Conservation (phyloP, 1,140 invertebrate genomes). For the Antheraea mylitta region DNA sequence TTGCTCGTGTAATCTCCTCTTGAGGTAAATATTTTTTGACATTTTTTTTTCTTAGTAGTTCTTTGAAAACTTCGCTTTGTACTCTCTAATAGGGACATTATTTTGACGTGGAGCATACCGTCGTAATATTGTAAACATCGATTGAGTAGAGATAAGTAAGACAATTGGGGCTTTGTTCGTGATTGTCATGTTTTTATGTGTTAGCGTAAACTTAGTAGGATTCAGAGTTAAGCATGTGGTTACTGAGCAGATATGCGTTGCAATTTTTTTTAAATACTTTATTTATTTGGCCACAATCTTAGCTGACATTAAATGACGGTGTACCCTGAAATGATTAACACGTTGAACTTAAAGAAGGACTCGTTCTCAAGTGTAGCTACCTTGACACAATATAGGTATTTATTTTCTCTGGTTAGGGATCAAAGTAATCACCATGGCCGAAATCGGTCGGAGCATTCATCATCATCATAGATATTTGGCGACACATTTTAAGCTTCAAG, state of each 20-base stretch:
- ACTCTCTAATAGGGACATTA: conserved; percentile 75
- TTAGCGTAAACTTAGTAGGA: conserved; percentile 26
- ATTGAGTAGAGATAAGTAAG: conserved; percentile 74
- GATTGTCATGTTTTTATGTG: conserved; percentile 52
- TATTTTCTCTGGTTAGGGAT: no score
- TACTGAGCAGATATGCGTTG: conserved; percentile 11
- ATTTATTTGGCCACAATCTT: no score
- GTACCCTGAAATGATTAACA: no score
- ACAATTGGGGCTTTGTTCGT: conserved; percentile 56
- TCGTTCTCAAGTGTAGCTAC: no score
- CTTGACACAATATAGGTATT: no score
- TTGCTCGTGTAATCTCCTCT: conserved; percentile 68
- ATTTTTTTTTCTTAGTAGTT: conserved; percentile 69
- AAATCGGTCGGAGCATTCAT: no score
- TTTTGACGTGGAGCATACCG: conserved; percentile 71
- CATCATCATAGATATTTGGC: no score
- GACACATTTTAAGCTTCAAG: no score
- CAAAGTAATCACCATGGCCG: no score
- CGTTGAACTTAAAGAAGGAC: no score
- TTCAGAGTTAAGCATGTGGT: conserved; percentile 15
- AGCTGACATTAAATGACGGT: no score
- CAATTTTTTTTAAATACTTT: no score
- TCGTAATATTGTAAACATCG: conserved; percentile 75
- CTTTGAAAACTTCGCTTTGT: conserved; percentile 71
- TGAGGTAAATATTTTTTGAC: conserved; percentile 63